These are phyloP conservation scores for Drosophila leontia DNA, from an alignment of 1,140 invertebrate genomes.

Conservation along the genomic window DNA sequence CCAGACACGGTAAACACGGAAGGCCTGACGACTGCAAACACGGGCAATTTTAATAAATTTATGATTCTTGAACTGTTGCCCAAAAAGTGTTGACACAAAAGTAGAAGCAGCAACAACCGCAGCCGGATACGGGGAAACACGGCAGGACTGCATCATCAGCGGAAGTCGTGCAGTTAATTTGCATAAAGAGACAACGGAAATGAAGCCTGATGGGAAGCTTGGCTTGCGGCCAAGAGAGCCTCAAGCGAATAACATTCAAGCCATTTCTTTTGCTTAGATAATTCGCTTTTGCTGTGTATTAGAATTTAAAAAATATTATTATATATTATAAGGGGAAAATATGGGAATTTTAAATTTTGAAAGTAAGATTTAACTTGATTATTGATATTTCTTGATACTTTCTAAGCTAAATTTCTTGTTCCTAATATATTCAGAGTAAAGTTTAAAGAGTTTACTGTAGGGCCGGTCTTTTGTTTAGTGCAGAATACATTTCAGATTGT, in stretches of 20 bases:
- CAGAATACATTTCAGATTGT: background rate
- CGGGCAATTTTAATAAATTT: constrained; percentile 62
- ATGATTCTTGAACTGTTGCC: constrained; percentile 58
- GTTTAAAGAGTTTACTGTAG: background rate
- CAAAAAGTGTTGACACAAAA: constrained; percentile 40
- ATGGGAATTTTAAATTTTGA: background rate
- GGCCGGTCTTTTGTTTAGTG: background rate
- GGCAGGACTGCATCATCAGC: constrained; percentile 34
- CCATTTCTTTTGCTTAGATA: constrained; percentile 11
- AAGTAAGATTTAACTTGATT: background rate
- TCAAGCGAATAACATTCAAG: background rate
- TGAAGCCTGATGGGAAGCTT: constrained; percentile 21
- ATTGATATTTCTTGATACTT: too few relatives aligned
- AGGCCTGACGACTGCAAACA: constrained; percentile 24
- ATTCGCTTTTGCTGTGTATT: background rate
- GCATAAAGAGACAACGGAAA: constrained; percentile 52
- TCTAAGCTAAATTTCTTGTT: background rate
- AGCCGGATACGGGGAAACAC: constrained; percentile 3
- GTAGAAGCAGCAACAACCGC: constrained; percentile 24
- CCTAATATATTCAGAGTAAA: background rate
- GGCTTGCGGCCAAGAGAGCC: constrained; percentile 30
- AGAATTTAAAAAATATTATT: background rate
- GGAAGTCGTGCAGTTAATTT: constrained; percentile 61
- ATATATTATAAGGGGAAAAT: background rate
- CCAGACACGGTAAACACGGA: constrained; percentile 34